These are phyloP conservation scores for Brotula barbata DNA, from an alignment of 2,797 vertebrate genomes.

Conservation along the genomic window DNA sequence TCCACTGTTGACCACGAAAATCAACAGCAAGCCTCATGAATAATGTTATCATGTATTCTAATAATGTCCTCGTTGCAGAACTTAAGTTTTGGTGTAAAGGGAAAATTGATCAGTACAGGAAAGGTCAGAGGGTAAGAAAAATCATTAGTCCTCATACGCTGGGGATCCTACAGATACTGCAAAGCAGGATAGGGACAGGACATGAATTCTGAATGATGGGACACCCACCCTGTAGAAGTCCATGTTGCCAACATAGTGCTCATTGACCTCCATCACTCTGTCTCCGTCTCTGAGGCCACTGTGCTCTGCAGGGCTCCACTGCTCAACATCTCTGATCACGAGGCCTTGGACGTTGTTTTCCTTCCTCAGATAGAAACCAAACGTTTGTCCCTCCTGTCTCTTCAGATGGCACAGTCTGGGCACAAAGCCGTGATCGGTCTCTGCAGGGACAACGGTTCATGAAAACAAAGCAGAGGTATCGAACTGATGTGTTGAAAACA, in stretches of 20 bases:
- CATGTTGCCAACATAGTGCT: conserved; percentile 77
- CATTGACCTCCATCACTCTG: conserved; percentile 89
- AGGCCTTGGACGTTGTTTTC: conserved; percentile 68
- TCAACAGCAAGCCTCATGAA: no score
- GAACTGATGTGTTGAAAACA: no score
- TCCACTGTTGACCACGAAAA: no score
- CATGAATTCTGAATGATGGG: not conserved
- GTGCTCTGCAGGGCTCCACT: conserved; percentile 83
- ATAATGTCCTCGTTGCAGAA: no score
- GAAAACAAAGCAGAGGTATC: not conserved
- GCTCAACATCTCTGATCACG: conserved; percentile 77
- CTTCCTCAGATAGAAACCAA: conserved; percentile 83
- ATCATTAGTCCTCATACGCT: no score
- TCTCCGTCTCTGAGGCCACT: conserved; percentile 86
- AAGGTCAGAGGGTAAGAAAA: no score
- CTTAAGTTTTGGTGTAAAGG: no score
- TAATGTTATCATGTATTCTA: no score
- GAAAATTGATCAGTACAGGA: no score
- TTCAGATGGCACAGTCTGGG: conserved; percentile 84
- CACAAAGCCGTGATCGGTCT: conserved; percentile 55
- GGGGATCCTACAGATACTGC: no score
- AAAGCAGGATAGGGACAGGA: no score
- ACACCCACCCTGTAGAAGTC: conserved; percentile 80
- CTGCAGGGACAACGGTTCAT: conserved; percentile 38
- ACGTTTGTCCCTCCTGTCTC: conserved; percentile 75